Conservation (phyloP, 1,140 invertebrate species). For the Adoxophyes honmai region DNA sequence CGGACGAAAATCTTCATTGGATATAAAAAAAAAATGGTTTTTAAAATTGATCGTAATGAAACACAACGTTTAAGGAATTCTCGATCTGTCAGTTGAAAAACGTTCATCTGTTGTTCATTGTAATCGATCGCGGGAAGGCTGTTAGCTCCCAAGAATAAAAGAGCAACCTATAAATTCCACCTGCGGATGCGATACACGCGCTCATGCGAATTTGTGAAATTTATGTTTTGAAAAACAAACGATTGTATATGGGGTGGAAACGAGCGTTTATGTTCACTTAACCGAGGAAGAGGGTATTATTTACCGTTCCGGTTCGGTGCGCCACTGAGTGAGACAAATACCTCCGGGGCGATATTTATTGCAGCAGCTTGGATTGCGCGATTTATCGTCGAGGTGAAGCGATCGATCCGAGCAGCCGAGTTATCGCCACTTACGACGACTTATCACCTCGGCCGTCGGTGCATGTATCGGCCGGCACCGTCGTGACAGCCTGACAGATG, state of each 20-base stretch:
- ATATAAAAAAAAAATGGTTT: too few species aligned
- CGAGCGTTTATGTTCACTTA: constrained; percentile 76
- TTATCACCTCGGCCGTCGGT: constrained; percentile 64
- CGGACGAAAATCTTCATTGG: too few species aligned
- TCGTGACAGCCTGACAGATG: constrained; percentile 11
- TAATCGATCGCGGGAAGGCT: not conserved
- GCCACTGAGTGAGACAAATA: constrained; percentile 75
- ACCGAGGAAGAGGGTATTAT: constrained; percentile 76
- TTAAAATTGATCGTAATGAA: too few species aligned
- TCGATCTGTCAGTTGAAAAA: too few species aligned
- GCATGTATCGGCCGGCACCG: not conserved
- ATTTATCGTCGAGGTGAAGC: constrained; percentile 71
- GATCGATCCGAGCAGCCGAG: constrained; percentile 62
- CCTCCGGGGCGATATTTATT: constrained; percentile 71
- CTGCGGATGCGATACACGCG: constrained; percentile 47
- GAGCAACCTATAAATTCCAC: constrained; percentile 20
- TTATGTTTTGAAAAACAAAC: constrained; percentile 75
- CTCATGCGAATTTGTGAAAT: constrained; percentile 63
- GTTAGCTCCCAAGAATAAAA: not conserved
- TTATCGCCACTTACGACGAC: constrained; percentile 69
- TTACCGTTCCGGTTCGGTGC: constrained; percentile 73
- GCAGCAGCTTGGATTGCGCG: constrained; percentile 72
- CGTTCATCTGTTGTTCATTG: not conserved
- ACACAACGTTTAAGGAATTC: too few species aligned
- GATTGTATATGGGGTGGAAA: constrained; percentile 76